phyloP scores from a whole-genome alignment of 2,113 vertebrate species.

The Micronycteris hirsuta region DNA sequence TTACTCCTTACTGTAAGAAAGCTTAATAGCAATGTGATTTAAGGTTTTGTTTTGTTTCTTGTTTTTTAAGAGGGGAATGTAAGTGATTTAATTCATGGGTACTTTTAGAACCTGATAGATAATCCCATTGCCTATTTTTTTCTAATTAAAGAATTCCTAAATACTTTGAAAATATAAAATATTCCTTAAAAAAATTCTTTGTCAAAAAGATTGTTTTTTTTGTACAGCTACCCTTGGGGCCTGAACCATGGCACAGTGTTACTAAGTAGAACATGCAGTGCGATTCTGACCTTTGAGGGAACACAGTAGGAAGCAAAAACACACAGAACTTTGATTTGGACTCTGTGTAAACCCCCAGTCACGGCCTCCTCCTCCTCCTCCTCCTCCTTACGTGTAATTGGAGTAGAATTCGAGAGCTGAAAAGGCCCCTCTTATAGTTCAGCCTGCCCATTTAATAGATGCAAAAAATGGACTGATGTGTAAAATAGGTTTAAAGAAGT shows the following conservation, averaged over 20 bases:
- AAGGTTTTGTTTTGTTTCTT: slow-evolving; percentile 46
- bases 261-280: neutral
- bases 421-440: neutral
- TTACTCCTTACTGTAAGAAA: slow-evolving; percentile 62
- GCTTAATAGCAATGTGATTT: slow-evolving; percentile 60
- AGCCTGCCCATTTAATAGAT: neutral
- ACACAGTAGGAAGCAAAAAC: neutral
- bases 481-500: neutral
- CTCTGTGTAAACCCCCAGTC: neutral
- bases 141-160: slow-evolving; percentile 74
- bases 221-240: neutral
- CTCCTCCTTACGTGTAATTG: neutral
- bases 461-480: neutral
- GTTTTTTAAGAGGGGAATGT: slow-evolving; percentile 41
- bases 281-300: neutral
- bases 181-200: slow-evolving; percentile 58
- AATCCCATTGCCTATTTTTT: slow-evolving; percentile 73
- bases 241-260: neutral
- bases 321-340: neutral
- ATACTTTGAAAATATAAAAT: slow-evolving; percentile 71
- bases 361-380: too few relatives aligned
- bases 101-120: slow-evolving; percentile 71
- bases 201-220: neutral
- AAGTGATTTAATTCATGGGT: slow-evolving; percentile 61
- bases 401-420: neutral